phyloP scores from a whole-genome alignment of 1,140 invertebrate genomes.

The Apolygus lucorum region DNA sequence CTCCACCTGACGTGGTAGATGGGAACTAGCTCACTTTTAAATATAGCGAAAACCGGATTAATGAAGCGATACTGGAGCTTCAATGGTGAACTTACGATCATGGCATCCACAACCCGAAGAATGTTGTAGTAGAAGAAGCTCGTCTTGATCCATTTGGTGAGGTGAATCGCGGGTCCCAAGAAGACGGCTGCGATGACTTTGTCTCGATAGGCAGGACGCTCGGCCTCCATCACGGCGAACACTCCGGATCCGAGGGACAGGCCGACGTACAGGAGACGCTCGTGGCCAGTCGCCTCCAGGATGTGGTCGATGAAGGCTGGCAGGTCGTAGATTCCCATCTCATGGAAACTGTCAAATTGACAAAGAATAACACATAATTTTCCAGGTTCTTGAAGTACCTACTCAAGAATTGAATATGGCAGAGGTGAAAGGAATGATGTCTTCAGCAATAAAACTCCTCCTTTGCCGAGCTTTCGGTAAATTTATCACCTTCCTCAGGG shows the following conservation, averaged over 20 bases:
- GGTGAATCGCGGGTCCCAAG: constrained; percentile 44
- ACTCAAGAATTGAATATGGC: too few relatives aligned
- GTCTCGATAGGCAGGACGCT: constrained; percentile 45
- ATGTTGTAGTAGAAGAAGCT: constrained; percentile 31
- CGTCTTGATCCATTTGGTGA: background rate
- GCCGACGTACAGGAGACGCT: constrained; percentile 47
- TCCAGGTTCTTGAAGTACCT: too few relatives aligned
- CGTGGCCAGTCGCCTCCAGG: constrained; percentile 41
- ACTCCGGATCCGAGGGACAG: constrained; percentile 58
- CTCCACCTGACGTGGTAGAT: too few relatives aligned
- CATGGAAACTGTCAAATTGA: constrained; percentile 45
- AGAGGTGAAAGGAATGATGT: too few relatives aligned
- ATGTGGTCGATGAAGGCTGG: constrained; percentile 50
- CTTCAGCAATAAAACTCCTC: too few relatives aligned
- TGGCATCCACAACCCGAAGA: background rate
- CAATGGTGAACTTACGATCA: background rate
- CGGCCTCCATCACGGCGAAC: constrained; percentile 43
- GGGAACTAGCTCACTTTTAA: background rate
- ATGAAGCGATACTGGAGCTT: too few relatives aligned
- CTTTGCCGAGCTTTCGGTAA: too few relatives aligned
- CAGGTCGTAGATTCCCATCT: constrained; percentile 51
- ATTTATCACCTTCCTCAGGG: too few relatives aligned
- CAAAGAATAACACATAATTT: too few relatives aligned
- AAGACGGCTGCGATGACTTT: constrained; percentile 44
- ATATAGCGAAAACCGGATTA: background rate